Evolutionary conservation across 2,113 vertebrate species (phyloP), one percentile per base, ranked within the genome.

Genomic region (Pithys albifrons): DNA sequence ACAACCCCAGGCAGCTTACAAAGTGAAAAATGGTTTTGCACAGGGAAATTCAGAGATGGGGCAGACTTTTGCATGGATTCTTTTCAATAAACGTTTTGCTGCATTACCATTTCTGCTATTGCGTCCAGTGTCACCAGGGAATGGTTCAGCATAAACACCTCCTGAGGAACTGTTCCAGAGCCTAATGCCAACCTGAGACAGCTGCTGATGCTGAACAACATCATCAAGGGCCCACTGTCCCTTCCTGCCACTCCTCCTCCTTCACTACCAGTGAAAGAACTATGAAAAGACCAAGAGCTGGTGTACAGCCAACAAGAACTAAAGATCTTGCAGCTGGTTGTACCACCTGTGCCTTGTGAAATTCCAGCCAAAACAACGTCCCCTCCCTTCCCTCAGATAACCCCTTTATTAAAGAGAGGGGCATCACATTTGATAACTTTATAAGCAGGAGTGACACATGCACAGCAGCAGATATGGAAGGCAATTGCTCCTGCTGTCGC

Each of bases 271-370:
- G 93, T 97, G 98, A 98, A 97, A 98, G 97, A 97, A 97, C 97
- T 97, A 97, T 98, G 98, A 98, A 98, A 98, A 98, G 97, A 98
- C 97, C 97, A 97, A 95, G 98, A 98, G 97, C 95, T 98, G 98
- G 98, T 98, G 98, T 97, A 96, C 97, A 91, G 98, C 98, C 98
- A 98, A 97, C 93, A 98, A 98, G 98, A 98, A 98, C 97, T 97
- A 98, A 98, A 98, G 98, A 98, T 98, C 97, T 98, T 98, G 98
- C 98, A 98, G 98, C 98, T 98, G 98, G 98, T 97, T 95, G 96
- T 97, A 98, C 98, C 98, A 98, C 98, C 98, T 98, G 98, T 98
- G 98, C 98, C 98, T 98, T 98, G 98, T 98, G 97, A 98, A 95
- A 98, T 97, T 98, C 97, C 97, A 98, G 98, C 98, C 98, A 98